Percentiles rank a stretch among this genome's conserved stretches.
These are phyloP conservation scores for Anniella stebbinsi DNA, from an alignment of 2,797 vertebrate species.

Conservation along the genomic window DNA sequence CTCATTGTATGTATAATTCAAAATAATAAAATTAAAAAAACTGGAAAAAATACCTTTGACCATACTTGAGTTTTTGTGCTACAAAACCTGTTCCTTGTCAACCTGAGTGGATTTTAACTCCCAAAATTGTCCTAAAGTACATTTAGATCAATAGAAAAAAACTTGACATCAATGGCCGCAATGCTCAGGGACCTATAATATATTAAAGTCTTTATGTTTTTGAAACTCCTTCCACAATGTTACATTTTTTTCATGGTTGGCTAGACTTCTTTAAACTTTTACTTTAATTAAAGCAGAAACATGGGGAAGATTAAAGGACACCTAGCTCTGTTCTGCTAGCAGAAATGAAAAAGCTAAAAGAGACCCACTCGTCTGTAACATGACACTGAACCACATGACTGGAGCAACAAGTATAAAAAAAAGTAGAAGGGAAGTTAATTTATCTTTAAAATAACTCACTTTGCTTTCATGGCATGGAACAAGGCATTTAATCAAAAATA, in stretches of 20 bases:
- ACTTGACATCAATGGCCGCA: neutral
- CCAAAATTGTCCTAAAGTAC: neutral
- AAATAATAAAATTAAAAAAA: neutral
- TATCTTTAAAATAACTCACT: neutral
- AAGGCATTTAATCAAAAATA: constrained; percentile 51
- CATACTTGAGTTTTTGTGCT: neutral
- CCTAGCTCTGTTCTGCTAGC: constrained; percentile 32
- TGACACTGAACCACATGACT: neutral
- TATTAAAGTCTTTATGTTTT: constrained; percentile 22
- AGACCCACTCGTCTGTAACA: constrained; percentile 30
- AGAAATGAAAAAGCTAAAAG: constrained; percentile 51
- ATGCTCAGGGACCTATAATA: neutral
- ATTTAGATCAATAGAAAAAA: neutral
- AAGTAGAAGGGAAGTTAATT: constrained; percentile 8
- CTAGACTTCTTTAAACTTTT: constrained; percentile 52
- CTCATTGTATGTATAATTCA: no score
- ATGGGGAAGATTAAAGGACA: constrained; percentile 42
- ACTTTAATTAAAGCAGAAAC: constrained; percentile 57
- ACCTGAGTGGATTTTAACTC: constrained; percentile 18
- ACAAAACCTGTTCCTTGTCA: neutral
- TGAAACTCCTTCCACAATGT: neutral
- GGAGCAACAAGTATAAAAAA: constrained; percentile 52
- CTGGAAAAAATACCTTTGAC: neutral
- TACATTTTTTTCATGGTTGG: constrained; percentile 40
- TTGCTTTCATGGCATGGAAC: neutral